A percentile compares a stretch with the other conserved stretches of the same genome.
Evolutionary conservation across 1,140 invertebrate genomes (phyloP).

Genomic region (Limonius californicus): DNA sequence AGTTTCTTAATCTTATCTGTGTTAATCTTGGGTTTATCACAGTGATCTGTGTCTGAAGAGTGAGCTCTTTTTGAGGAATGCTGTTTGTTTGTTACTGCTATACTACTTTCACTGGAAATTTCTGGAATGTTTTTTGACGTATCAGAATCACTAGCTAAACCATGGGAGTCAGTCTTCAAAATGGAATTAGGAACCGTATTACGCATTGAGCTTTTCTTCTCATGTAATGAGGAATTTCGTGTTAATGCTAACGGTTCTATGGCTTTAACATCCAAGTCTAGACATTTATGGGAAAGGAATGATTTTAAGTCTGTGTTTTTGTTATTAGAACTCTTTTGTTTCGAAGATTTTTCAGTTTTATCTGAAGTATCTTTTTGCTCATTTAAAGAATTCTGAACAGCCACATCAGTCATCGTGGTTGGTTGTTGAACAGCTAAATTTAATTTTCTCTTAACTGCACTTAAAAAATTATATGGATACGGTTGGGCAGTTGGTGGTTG

Average conservation of each 20-base stretch:
- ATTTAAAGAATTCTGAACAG: constrained; percentile 33
- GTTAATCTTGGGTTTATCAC: constrained; percentile 6
- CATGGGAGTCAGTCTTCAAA: neutral
- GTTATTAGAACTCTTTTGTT: neutral
- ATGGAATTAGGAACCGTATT: neutral
- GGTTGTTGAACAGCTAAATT: constrained; percentile 27
- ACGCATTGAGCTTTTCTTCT: constrained; percentile 2
- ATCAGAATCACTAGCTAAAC: constrained; percentile 36
- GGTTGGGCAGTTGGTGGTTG: constrained; percentile 24
- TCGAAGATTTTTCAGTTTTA: neutral
- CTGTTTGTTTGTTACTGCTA: neutral
- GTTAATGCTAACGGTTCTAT: constrained; percentile 20
- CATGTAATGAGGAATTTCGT: neutral
- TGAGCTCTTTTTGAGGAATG: neutral
- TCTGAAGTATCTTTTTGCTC: too few relatives aligned
- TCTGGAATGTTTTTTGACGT: constrained; percentile 46
- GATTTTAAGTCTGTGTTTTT: constrained; percentile 25
- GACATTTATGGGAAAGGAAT: constrained; percentile 32
- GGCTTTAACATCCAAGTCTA: constrained; percentile 34
- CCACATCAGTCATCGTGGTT: constrained; percentile 30
- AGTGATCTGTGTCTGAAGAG: neutral
- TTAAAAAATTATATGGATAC: constrained; percentile 46
- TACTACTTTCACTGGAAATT: constrained; percentile 39
- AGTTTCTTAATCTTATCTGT: constrained; percentile 16
- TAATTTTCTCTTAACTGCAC: constrained; percentile 42